Base-by-base conservation (phyloP, 2,797 vertebrate species). In the Myotis pilosus region DNA sequence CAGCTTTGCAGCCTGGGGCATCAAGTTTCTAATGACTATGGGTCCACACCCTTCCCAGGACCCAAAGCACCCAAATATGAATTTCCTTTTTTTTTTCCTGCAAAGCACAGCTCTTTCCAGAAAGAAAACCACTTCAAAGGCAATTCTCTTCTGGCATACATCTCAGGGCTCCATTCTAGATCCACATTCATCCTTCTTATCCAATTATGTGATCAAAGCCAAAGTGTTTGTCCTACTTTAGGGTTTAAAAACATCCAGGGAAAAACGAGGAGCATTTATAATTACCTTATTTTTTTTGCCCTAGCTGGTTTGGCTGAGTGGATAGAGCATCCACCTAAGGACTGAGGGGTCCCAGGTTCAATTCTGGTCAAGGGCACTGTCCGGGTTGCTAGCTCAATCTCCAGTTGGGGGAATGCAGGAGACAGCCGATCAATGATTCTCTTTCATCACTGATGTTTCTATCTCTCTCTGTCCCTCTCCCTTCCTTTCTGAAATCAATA, bases 201-300 rank as follows among this genome's bases (percentile, higher is more conserved):
- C 95, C 95, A 97, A 94, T 95, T 96, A 96, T 62, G 44, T 55
- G 78, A 94, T 97, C 96, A 97, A 95, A 96, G 95, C 86, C 28
- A 55, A 89, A 93, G 83, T 5, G 25, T 86, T 80, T 91, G 82
- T 69, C 89, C 95, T 95, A 92, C 78, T 95, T 96, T 72, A 23
- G 41, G 36, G 30, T 88, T 96, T 95, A 93, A 94, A 96, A 93
- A 87, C 47, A 75, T 76, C 1, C n/a, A 92, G 68, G 75, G 89
- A 38, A 80, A 94, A 88, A 66, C 81, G 68, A 92, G 82, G 57
- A 92, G 71, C 87, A 76, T 80, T 95, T 92, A 79, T 92, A 92
- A 71, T 36, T 36, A 60, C 62, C 36, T 44, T 87, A 79, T 84
- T 87, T 78, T 57, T 49, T 49, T 49, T 49, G 13, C 5, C 47